Base-by-base conservation (phyloP, 2,888 invertebrate species). In the Nyleta sp. region DNA sequence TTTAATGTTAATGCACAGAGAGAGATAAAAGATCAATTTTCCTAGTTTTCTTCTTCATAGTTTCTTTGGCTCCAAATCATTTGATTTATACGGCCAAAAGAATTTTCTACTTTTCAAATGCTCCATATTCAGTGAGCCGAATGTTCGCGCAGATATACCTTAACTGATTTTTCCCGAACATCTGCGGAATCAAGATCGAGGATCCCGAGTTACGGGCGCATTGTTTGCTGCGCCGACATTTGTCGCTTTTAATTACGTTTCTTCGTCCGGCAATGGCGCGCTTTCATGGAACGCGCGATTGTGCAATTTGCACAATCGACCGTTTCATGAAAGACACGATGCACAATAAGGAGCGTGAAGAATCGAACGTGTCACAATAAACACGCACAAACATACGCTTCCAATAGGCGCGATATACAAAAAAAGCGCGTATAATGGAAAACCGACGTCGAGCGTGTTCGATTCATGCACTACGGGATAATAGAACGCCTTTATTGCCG, bases 261-360 rank as follows among this genome's bases (percentile, higher is more conserved):
- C 55, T 64, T 72, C 64, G 55, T 17, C 33, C 18, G n/a, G 42
- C 52, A 42, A 50, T 33, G 24, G 10, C 33, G 10, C 33, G 57
- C 7, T 24, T 70, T 70, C 59, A 60, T 18, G 40, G 8, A 57
- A 20, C 33, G 35, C 11, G 2, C 31, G 44, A 73, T 73, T 73
- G 65, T 65, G 65, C 42, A 59, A 59, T 57, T 64, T 46, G 73
- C 57, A 73, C 73, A 73, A 73, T 73, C 73, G 73, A 44, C 5
- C 73, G 28, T 73, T 73, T 65, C 73, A 73, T 73, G 65, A 73
- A 73, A 73, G 73, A 73, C 50, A 73, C 64, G 73, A 65, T 65
- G 59, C 44, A 65, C 59, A 73, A 73, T 73, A 65, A 65, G 52
- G 57, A 57, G 48, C 44, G 42, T 35, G 72, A 38, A 48, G 33